A percentile compares a stretch with the other conserved stretches of the same genome.
These are phyloP conservation scores for Denticeps clupeoides DNA, from an alignment of 2,797 vertebrate species.

Conservation along the genomic window DNA sequence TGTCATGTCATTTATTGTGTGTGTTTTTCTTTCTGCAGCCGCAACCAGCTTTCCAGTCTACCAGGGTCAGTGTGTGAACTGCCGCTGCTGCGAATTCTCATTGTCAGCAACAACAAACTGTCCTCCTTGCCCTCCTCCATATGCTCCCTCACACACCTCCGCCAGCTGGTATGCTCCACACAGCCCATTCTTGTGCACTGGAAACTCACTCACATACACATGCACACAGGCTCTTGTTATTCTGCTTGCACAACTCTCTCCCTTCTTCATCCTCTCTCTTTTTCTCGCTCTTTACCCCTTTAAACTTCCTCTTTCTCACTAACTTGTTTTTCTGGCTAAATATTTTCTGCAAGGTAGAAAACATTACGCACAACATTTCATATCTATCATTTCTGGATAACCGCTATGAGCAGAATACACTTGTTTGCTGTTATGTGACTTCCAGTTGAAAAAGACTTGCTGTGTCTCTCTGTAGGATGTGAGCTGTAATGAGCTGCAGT, in stretches of 20 bases:
- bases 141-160: constrained; percentile 64
- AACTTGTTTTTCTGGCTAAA: neutral
- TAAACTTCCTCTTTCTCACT: neutral
- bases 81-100: constrained; percentile 78
- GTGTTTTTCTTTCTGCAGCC: constrained; percentile 46
- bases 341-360: too few species aligned
- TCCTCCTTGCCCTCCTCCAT: constrained; percentile 66
- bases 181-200: neutral
- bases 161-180: constrained; percentile 71
- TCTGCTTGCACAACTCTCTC: neutral
- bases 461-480: constrained; percentile 64
- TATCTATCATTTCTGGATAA: too few species aligned
- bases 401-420: too few species aligned
- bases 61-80: constrained; percentile 76
- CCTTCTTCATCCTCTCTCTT: neutral
- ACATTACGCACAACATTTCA: too few species aligned
- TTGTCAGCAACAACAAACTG: constrained; percentile 87
- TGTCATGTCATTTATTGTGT: neutral
- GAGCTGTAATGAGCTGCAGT: constrained; percentile 81
- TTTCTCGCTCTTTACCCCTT: neutral
- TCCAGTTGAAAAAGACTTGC: too few species aligned
- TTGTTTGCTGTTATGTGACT: too few species aligned
- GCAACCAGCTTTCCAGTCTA: constrained; percentile 76
- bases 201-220: neutral
- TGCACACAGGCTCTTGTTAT: neutral